Evolutionary conservation across 35 echinoderm and acorn worm species (phyloP), one percentile per base, ranked within the genome.

Genomic region (Diadema setosum): DNA sequence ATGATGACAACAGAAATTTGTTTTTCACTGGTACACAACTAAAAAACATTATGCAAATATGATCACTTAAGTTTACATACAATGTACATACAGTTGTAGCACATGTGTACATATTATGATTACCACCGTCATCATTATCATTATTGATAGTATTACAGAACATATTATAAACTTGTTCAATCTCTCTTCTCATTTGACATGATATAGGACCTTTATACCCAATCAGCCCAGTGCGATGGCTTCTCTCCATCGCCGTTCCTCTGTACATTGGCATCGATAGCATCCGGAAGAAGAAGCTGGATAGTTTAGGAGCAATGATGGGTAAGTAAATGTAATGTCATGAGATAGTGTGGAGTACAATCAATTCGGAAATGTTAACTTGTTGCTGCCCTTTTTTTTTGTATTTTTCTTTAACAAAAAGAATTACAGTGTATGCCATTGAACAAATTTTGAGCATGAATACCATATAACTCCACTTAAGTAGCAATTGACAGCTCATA

Each of bases 201-300:
- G 25, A 27, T 78, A 18, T 76, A 97, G 95, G 75, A 4, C 43
- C 65, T 25, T 35, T 90, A 23, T 88, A 91, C 33, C 87, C 91
- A 8, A 98, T 98, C 74, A 89, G 92, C 46, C 95, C 95, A 81
- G 81, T 93, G 82, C 78, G 89, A 82, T 98, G 91, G 84, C 81
- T 98, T 3, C 59, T 98, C n/a, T 70, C 95, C 42, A 40, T 98
- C 26, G 39, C 87, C 20, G 27, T 94, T 5, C 95, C 95, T 24
- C 42, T 94, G 8, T 94, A 87, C 59, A 83, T 98, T 75, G 88
- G 91, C 5, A 52, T 65, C 17, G 69, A 85, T 81, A 88, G 83
- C 20, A 24, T 94, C 1, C 46, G 45, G 27, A 91, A 74, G 44
- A 91, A 94, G 81, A 98, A 85, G 59, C 44, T 98, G 5, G 84